phyloP scores from a whole-genome alignment of 2,113 vertebrate genomes.

The Mesitornis unicolor region DNA sequence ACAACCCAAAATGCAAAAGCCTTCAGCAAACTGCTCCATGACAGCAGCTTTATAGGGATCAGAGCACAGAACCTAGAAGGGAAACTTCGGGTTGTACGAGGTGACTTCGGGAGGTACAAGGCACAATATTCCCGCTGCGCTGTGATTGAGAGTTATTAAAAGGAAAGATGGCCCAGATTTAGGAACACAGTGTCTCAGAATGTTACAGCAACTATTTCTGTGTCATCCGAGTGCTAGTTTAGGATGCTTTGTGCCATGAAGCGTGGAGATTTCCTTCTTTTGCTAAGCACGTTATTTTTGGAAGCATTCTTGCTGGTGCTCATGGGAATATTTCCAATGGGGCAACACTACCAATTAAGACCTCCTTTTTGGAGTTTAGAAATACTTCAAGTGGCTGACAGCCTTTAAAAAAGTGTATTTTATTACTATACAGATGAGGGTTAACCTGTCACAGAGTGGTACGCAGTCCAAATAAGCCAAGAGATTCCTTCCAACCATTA shows the following conservation, averaged over 20 bases:
- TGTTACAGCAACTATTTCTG: neutral
- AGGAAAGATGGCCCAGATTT: neutral
- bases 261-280: neutral
- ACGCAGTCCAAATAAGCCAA: neutral
- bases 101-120: neutral
- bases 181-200: neutral
- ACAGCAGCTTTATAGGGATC: neutral
- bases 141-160: neutral
- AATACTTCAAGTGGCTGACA: neutral
- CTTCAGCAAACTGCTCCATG: neutral
- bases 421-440: neutral
- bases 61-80: neutral
- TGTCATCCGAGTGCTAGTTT: neutral
- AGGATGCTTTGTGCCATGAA: neutral
- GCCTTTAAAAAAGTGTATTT: neutral
- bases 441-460: neutral
- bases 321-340: neutral
- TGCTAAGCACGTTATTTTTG: neutral
- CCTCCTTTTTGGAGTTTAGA: neutral
- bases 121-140: neutral
- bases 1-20: neutral
- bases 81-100: no score
- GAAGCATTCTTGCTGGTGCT: neutral
- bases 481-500: neutral
- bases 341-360: slow-evolving; percentile 20